A percentile compares a stretch with the other conserved stretches of the same genome.
phyloP scores from a whole-genome alignment of 2,113 vertebrate genomes.

The Sapayoa aenigma region DNA sequence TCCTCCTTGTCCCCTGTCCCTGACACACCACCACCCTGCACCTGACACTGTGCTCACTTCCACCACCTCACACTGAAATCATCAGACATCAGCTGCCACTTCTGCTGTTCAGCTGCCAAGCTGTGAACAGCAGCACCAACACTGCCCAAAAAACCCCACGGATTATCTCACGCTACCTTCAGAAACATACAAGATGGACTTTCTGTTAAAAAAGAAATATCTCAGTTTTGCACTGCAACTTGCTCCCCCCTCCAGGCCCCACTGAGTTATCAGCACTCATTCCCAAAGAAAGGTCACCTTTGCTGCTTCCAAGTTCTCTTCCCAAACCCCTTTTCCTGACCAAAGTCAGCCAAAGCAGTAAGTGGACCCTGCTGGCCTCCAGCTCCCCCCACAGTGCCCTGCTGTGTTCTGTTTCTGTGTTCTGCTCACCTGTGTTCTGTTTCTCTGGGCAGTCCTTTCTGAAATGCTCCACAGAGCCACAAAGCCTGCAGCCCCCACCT shows the following conservation, averaged over 20 bases:
- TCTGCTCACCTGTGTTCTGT: constrained; percentile 83
- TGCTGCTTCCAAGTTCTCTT: neutral
- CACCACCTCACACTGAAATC: neutral
- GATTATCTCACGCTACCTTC: neutral
- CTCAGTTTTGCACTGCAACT: neutral
- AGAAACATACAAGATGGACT: neutral
- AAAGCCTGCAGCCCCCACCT: constrained; percentile 91
- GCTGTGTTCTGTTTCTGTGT: constrained; percentile 78
- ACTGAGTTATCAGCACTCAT: neutral
- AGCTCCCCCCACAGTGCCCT: neutral
- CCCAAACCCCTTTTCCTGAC: neutral
- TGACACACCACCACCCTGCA: neutral
- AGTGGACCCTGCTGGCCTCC: neutral
- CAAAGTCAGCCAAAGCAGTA: neutral
- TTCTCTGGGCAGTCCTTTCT: constrained; percentile 91
- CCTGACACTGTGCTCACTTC: neutral
- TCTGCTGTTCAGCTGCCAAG: neutral
- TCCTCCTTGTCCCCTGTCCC: neutral
- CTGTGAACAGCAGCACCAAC: neutral
- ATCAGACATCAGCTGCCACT: neutral
- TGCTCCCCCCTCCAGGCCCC: too few species aligned
- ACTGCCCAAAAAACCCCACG: neutral
- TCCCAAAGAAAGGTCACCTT: neutral
- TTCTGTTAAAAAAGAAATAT: too few species aligned
- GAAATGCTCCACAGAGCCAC: constrained; percentile 95